These are phyloP conservation scores for Tetrapedia diversipes DNA, from an alignment of 2,888 invertebrate species.

Conservation along the genomic window DNA sequence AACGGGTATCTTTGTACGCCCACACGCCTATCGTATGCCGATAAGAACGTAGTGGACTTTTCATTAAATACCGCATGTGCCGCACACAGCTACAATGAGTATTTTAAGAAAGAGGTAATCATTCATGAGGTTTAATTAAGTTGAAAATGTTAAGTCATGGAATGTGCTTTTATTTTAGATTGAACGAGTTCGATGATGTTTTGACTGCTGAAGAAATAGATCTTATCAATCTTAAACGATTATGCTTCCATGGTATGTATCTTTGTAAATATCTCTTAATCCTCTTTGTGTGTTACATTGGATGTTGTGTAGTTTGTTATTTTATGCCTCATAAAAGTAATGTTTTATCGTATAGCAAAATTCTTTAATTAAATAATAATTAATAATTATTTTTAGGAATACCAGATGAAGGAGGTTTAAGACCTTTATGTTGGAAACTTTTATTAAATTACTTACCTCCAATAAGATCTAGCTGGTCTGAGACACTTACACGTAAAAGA, in stretches of 20 bases:
- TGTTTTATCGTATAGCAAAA: not conserved
- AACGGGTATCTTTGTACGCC: conserved; percentile 47
- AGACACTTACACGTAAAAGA: conserved; percentile 89
- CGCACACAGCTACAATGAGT: conserved; percentile 71
- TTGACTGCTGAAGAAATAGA: conserved; percentile 89
- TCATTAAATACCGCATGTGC: conserved; percentile 45
- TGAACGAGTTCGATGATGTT: conserved; percentile 91
- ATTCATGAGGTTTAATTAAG: not conserved
- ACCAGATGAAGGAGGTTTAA: conserved; percentile 92
- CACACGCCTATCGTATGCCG: conserved; percentile 63
- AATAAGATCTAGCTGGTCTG: conserved; percentile 87
- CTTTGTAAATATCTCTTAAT: not conserved
- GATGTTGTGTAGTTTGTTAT: not conserved
- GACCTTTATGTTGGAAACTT: conserved; percentile 94
- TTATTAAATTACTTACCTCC: conserved; percentile 93
- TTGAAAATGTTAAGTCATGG: not conserved
- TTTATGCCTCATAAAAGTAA: no score
- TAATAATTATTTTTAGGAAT: conserved; percentile 86
- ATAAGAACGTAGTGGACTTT: conserved; percentile 52
- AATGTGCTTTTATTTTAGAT: conserved; percentile 84
- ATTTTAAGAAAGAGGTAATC: conserved; percentile 75
- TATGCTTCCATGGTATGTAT: conserved; percentile 91
- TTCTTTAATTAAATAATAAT: not conserved
- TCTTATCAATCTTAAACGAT: conserved; percentile 86
- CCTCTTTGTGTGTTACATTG: not conserved